Evolutionary conservation across 2,113 vertebrate genomes (phyloP).

Genomic region (Heterocephalus glaber): DNA sequence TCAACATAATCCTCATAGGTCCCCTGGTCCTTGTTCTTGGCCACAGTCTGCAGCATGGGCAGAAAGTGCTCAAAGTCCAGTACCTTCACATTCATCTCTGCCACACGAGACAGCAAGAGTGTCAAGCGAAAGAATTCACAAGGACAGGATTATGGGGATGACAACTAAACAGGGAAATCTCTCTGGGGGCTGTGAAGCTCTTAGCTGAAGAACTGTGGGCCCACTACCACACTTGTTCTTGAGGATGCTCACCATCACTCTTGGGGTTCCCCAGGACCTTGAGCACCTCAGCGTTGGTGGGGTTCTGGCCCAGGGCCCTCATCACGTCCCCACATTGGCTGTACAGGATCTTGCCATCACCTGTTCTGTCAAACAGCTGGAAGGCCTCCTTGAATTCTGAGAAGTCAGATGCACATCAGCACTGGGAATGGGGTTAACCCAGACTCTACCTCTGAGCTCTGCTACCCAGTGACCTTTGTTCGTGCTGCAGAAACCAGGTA

Average conservation of each 20-base stretch:
- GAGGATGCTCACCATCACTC: slow-evolving; percentile 89
- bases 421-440: background rate
- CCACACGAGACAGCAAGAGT: background rate
- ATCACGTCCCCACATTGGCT: slow-evolving; percentile 95
- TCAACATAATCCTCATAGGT: slow-evolving; percentile 94
- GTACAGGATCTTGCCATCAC: slow-evolving; percentile 94
- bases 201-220: background rate
- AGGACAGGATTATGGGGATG: background rate
- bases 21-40: slow-evolving; percentile 94
- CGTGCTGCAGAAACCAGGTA: slow-evolving; percentile 27
- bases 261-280: slow-evolving; percentile 96
- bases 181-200: background rate
- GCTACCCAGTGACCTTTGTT: background rate
- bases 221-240: background rate
- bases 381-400: slow-evolving; percentile 96
- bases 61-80: slow-evolving; percentile 96
- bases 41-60: slow-evolving; percentile 93
- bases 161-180: background rate
- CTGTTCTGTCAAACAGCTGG: slow-evolving; percentile 92
- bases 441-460: background rate
- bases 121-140: background rate
- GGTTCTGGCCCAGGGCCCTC: slow-evolving; percentile 95
- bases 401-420: background rate
- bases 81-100: slow-evolving; percentile 94
- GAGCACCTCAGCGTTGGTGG: slow-evolving; percentile 94